Conservation (phyloP, 2,797 vertebrate species). For the Myotis daubentonii region DNA sequence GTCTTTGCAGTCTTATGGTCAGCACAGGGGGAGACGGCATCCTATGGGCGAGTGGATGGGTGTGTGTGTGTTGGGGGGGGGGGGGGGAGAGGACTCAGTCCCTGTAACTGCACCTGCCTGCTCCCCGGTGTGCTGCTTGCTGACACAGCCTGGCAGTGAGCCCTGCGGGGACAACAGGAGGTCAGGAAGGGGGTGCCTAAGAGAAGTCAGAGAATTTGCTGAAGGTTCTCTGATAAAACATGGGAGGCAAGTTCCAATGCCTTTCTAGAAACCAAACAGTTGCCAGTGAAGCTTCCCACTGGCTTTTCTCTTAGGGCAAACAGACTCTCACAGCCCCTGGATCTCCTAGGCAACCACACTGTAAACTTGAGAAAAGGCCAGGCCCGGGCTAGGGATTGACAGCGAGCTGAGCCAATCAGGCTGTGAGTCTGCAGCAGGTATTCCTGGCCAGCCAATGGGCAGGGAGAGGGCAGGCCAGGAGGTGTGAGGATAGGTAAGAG, state of each 20-base stretch:
- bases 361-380: conserved; percentile 79
- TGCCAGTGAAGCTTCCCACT: neutral
- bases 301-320: neutral
- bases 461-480: neutral
- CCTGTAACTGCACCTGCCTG: neutral
- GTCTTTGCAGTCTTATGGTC: too few species aligned
- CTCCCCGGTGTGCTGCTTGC: neutral
- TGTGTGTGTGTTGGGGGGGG: neutral
- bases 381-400: neutral
- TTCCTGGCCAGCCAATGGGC: neutral
- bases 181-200: neutral
- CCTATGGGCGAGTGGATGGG: neutral
- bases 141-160: accelerated
- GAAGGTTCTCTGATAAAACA: neutral
- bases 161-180: neutral
- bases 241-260: neutral
- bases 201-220: neutral
- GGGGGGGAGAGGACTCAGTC: neutral
- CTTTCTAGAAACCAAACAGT: conserved; percentile 15
- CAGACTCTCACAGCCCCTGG: neutral
- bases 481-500: neutral
- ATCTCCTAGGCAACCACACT: conserved; percentile 81
- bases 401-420: conserved; percentile 48
- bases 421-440: accelerated
- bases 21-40: neutral